Percentiles rank a stretch among this genome's conserved stretches.
These are phyloP conservation scores for Acomys russatus DNA, from an alignment of 2,797 vertebrate species.

Conservation along the genomic window DNA sequence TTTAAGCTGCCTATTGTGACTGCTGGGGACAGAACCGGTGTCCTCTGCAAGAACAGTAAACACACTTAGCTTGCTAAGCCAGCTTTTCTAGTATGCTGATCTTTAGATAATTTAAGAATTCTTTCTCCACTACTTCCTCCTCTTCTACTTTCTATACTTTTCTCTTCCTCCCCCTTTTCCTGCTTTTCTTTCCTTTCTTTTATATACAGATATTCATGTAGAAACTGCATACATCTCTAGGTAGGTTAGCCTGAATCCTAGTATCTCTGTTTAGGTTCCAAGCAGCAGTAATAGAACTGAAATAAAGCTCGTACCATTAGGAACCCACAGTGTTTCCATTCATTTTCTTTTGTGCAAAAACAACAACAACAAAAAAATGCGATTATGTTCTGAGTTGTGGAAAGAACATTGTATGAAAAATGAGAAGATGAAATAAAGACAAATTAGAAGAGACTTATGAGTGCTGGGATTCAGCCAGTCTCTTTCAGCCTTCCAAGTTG, in stretches of 20 bases:
- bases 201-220: background rate
- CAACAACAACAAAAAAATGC: slow-evolving; percentile 25
- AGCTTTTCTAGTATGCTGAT: background rate
- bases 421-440: slow-evolving; percentile 64
- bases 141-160: too few species aligned
- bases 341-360: slow-evolving; percentile 59
- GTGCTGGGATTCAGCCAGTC: slow-evolving; percentile 58
- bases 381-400: slow-evolving; percentile 54
- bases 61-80: background rate
- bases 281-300: slow-evolving; percentile 33
- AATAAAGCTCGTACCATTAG: slow-evolving; percentile 32
- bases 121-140: background rate
- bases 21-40: background rate
- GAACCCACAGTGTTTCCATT: slow-evolving; percentile 43
- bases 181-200: background rate
- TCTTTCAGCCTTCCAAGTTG: slow-evolving; percentile 12
- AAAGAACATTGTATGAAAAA: slow-evolving; percentile 71
- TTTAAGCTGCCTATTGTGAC: background rate
- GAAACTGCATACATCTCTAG: background rate
- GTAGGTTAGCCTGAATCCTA: background rate
- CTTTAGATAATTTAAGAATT: background rate
- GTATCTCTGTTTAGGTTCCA: slow-evolving; percentile 55
- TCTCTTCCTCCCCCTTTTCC: background rate
- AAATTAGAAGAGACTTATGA: slow-evolving; percentile 59
- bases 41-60: background rate